Base-by-base conservation (phyloP, 2,888 invertebrate genomes). In the Stramonita haemastoma region DNA sequence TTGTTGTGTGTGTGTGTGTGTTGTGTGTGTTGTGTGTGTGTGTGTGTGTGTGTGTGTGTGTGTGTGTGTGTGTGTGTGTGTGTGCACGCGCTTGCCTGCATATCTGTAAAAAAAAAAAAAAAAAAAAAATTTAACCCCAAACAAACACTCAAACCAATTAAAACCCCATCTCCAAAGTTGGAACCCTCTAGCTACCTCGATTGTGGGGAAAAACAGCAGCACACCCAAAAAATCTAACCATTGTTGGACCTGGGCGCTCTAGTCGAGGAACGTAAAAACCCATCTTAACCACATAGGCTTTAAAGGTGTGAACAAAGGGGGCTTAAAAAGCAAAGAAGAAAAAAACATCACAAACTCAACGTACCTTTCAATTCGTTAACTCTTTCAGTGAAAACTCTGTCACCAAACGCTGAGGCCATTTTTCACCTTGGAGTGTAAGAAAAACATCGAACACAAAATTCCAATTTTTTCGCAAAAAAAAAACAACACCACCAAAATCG, bases 281-380 rank as follows among this genome's bases (percentile, higher is more conserved):
- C 8, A 46, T 8, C 46, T 2, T 46, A 46, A 46, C 8, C 46
- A 46, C 46, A 46, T 46, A 46, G 46, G 46, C 46, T 46, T 46
- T 46, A 46, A 46, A 46, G 46, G 8, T 46, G 8, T 46, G 46
- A 46, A 46, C 46, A 46, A 46, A 8, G 46, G n/a, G n/a, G n/a
- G n/a, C n/a, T n/a, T n/a, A n/a, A 46, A 46, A 2, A 46, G 46
- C 2, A 46, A 46, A 46, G 8, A 2, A 2, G 8, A 46, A 2
- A 46, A 46, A 46, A 46, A 32, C 8, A 34, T 11, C 11, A 46
- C 83, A 5, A 73, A n/a, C 22, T 46, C 0, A 29, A 29, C 86
- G 22, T 89, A 91, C 91, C 91, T 91, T 91, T 91, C 56, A 91
- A 85, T 26, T 77, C 29, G 66, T 90, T 19, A 46, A 91, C 87